phyloP scores from a whole-genome alignment of 2,888 invertebrate species.

The Stomorhina lunata region DNA sequence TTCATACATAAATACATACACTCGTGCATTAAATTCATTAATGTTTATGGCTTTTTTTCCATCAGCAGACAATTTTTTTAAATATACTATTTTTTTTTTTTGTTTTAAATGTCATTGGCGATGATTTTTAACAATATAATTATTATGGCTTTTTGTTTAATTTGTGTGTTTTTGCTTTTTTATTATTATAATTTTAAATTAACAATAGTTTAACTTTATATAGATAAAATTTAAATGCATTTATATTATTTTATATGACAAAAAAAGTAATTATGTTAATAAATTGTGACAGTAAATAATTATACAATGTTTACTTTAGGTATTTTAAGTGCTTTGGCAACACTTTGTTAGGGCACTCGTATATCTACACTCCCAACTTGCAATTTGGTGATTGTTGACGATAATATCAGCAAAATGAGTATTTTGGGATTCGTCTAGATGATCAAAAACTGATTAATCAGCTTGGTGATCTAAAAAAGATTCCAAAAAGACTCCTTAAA shows the following conservation, averaged over 20 bases:
- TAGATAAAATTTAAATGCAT: not conserved
- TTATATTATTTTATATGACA: not conserved
- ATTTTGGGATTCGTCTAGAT: too few species aligned
- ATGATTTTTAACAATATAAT: constrained; percentile 63
- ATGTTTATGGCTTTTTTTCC: not conserved
- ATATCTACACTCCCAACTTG: too few species aligned
- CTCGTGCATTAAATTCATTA: constrained; percentile 47
- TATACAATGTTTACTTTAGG: too few species aligned
- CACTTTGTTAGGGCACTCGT: too few species aligned
- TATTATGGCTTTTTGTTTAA: constrained; percentile 21
- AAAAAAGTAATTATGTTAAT: not conserved
- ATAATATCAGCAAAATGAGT: too few species aligned
- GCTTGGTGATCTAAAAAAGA: too few species aligned
- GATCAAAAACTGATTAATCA: too few species aligned
- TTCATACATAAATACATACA: constrained; percentile 2
- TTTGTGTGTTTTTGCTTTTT: not conserved
- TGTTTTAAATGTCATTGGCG: constrained; percentile 54
- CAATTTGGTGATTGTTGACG: too few species aligned
- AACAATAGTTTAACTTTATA: constrained; percentile 11
- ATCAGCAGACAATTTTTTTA: not conserved
- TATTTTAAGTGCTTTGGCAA: too few species aligned
- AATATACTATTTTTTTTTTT: constrained; percentile 1
- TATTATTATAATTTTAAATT: constrained; percentile 10
- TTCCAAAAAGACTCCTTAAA: too few species aligned
- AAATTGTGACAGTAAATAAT: too few species aligned